phyloP scores from a whole-genome alignment of 2,888 invertebrate species.

The Portevinia maculata region DNA sequence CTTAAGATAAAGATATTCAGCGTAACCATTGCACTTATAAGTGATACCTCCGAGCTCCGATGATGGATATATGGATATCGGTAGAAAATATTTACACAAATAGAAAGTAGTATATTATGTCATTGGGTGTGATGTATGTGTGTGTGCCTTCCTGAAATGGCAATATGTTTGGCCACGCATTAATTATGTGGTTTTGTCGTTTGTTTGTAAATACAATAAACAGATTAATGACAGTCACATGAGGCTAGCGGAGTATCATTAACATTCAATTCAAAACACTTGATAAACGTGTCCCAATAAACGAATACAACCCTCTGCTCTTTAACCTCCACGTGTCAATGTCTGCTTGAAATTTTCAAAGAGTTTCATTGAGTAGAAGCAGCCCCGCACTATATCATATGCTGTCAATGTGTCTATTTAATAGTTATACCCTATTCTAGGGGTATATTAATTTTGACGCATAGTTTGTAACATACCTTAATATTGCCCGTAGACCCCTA shows the following conservation, averaged over 20 bases:
- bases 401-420: not conserved
- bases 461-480: too few species aligned
- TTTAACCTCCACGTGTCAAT: not conserved
- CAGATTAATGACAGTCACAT: constrained; percentile 33
- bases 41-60: constrained; percentile 47
- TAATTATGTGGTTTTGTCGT: constrained; percentile 30
- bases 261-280: constrained; percentile 10
- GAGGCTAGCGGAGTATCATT: not conserved
- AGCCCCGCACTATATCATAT: not conserved
- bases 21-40: constrained; percentile 39
- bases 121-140: constrained; percentile 41
- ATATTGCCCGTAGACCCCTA: too few species aligned
- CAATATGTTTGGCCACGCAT: constrained; percentile 33
- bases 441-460: too few species aligned
- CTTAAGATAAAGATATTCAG: constrained; percentile 36
- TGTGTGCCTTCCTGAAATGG: constrained; percentile 41
- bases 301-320: not conserved
- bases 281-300: not conserved
- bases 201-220: not conserved
- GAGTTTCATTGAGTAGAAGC: not conserved
- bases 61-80: constrained; percentile 52
- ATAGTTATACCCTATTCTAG: too few species aligned
- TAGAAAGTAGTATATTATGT: constrained; percentile 64
- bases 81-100: constrained; percentile 43
- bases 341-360: not conserved